phyloP scores from a whole-genome alignment of 2,113 vertebrate genomes.

The Oryctolagus cuniculus region mOryCun1.1 NC_091438.1:30328001-30328500 shows the following conservation, averaged over 20 bases:
- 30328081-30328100: too few species aligned
- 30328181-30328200: too few species aligned
- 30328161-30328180: not conserved
- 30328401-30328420: not conserved
- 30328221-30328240: not conserved
- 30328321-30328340: not conserved
- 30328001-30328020: too few species aligned
- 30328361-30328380: not conserved
- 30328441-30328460: not conserved
- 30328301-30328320: not conserved
- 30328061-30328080: too few species aligned
- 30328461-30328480: not conserved
- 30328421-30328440: not conserved
- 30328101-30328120: too few species aligned
- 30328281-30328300: not conserved
- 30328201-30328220: not conserved
- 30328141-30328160: not conserved
- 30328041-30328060: too few species aligned
- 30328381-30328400: not conserved
- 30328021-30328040: too few species aligned
- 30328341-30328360: not conserved
- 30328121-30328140: too few species aligned
- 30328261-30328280: not conserved
- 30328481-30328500: too few species aligned
- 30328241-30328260: not conserved